Evolutionary conservation across 2,113 vertebrate genomes (phyloP).

Genomic region (Cyanoramphus novaezelandiae): DNA sequence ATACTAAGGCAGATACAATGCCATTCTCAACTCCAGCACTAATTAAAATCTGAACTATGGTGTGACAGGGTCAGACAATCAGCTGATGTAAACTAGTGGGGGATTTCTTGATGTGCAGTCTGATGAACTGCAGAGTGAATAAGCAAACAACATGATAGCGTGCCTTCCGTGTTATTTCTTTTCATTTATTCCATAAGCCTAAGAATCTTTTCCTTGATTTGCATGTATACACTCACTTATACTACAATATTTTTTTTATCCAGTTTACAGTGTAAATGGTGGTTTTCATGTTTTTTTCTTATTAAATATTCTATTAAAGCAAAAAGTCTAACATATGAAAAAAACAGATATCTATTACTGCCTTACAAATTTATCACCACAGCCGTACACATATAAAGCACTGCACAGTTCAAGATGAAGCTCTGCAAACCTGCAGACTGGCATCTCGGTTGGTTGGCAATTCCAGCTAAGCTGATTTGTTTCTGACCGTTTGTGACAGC

Average conservation of each 20-base stretch:
- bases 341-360: not conserved
- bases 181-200: not conserved
- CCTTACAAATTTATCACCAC: not conserved
- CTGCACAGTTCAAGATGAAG: not conserved
- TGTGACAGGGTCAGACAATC: not conserved
- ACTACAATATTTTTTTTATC: not conserved
- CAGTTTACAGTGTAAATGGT: not conserved
- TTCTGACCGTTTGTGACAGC: slow-evolving; percentile 6
- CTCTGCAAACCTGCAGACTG: not conserved
- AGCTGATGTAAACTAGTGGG: not conserved
- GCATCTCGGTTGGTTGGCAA: not conserved
- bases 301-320: not conserved
- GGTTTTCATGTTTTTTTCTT: not conserved
- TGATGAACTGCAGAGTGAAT: not conserved
- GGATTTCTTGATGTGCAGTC: not conserved
- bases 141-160: not conserved
- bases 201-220: not conserved
- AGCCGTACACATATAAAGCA: not conserved
- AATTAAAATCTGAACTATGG: not conserved
- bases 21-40: not conserved
- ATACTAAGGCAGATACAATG: not conserved
- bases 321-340: not conserved
- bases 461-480: not conserved
- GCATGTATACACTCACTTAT: not conserved
- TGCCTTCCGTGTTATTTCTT: not conserved